Base-by-base conservation (phyloP, 2,888 invertebrate species). In the Tenthredo mesomela region DNA sequence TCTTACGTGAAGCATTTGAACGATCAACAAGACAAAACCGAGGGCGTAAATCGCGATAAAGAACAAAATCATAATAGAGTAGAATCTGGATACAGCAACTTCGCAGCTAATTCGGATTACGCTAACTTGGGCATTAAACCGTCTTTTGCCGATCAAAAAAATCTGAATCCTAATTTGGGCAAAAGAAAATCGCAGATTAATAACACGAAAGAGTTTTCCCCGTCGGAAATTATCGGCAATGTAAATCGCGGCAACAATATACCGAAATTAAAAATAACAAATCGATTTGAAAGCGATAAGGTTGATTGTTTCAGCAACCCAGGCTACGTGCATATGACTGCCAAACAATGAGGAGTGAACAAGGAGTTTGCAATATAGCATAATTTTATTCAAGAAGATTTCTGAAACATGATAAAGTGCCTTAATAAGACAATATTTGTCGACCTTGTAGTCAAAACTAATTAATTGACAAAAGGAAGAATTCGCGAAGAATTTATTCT, bases 161-260 rank as follows among this genome's bases (percentile, higher is more conserved):
- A 54, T 33, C 15, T 6, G 29, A 5, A 77, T 33, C 89, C 88
- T 70, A 94, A 93, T 86, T 91, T 90, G 82, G 87, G 91, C 15
- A 89, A 91, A 40, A 91, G 91, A 47, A 87, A 87, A 29, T 78
- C 87, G 70, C 88, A 87, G 87, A 86, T 93, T 12, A 89, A 91
- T 58, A 87, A 91, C 15, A 91, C 93, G 29, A 82, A 88, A 15
- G 43, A 40, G 12, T 29, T n/a, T 43, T 25, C 50, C 0, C 50
- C 47, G 18, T n/a, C 29, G 0, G 9, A 43, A 25, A 91, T 91
- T 21, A 90, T 90, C n/a, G 88, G 88, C 10, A 91, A 92, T 0
- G 89, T 91, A 37, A 94, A 94, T 87, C 95, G 95, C 92, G 95
- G 95, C 86, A 93, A 94, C 1, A 94, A 94, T 87, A 94, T 95